These are phyloP conservation scores for Zaprionus lachaisei DNA, from an alignment of 1,140 invertebrate species.

Conservation along the genomic window DNA sequence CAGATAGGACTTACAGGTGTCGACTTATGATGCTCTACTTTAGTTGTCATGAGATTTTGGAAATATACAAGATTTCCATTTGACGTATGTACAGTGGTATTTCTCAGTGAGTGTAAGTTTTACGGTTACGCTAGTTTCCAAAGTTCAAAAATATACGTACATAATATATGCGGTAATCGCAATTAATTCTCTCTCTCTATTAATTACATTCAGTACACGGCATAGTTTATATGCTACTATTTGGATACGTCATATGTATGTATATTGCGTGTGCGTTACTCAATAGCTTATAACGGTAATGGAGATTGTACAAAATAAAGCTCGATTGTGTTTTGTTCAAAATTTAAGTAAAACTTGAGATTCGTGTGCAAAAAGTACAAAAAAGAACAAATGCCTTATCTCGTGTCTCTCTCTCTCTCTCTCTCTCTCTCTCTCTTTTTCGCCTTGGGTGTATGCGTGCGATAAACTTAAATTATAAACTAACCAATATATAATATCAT, in stretches of 20 bases:
- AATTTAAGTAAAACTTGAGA: constrained; percentile 51
- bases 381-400: neutral
- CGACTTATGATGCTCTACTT: constrained; percentile 11
- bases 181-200: constrained; percentile 32
- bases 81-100: constrained; percentile 30
- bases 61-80: constrained; percentile 22
- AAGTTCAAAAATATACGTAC: constrained; percentile 38
- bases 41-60: constrained; percentile 11
- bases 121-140: constrained; percentile 19
- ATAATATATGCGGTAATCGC: constrained; percentile 17
- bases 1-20: constrained; percentile 2
- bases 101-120: constrained; percentile 13
- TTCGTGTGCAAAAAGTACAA: constrained; percentile 35
- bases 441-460: constrained; percentile 17
- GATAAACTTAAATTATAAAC: constrained; percentile 21
- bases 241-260: constrained; percentile 73
- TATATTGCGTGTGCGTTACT: constrained; percentile 54
- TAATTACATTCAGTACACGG: constrained; percentile 57
- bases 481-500: constrained; percentile 25
- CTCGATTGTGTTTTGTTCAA: constrained; percentile 66
- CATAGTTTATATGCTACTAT: constrained; percentile 64
- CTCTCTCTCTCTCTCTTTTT: neutral
- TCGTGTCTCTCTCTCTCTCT: neutral
- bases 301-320: constrained; percentile 66
- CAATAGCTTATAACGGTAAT: constrained; percentile 39